Evolutionary conservation across 1,140 invertebrate species (phyloP).

Genomic region (Sitobion miscanthi): DNA sequence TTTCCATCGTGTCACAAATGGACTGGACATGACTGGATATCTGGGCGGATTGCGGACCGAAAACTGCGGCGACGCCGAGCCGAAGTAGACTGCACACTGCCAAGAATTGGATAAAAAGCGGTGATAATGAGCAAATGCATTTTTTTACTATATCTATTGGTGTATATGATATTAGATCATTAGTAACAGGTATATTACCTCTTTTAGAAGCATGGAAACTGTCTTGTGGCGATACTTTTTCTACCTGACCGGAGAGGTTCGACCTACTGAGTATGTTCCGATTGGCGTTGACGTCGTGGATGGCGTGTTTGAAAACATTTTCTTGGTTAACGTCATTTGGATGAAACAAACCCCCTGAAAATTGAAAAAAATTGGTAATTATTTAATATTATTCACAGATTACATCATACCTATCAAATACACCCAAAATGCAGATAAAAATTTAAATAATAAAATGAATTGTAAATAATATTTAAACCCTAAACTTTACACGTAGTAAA

Average conservation of each 20-base stretch:
- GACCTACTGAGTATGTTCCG: slow-evolving; percentile 81
- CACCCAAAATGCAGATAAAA: neutral
- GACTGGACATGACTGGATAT: slow-evolving; percentile 92
- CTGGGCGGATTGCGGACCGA: slow-evolving; percentile 88
- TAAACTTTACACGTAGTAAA: neutral
- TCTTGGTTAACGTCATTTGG: slow-evolving; percentile 82
- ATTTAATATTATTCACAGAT: neutral
- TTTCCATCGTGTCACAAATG: slow-evolving; percentile 94
- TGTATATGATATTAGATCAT: no score
- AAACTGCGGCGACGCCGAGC: slow-evolving; percentile 89
- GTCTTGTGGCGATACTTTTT: slow-evolving; percentile 85
- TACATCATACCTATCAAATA: neutral
- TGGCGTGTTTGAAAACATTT: slow-evolving; percentile 87
- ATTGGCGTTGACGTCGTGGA: slow-evolving; percentile 86
- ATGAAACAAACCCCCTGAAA: slow-evolving; percentile 87
- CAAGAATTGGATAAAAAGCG: neutral
- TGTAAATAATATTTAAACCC: neutral
- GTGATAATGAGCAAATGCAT: neutral
- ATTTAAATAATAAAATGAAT: neutral
- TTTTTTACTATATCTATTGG: neutral
- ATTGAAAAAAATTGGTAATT: neutral
- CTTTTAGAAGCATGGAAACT: slow-evolving; percentile 90
- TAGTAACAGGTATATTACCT: slow-evolving; percentile 65
- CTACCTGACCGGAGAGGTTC: slow-evolving; percentile 82
- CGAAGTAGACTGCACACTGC: slow-evolving; percentile 87